Evolutionary conservation across 2,888 invertebrate species (phyloP), one percentile per base, ranked within the genome.

Genomic region (Sesia apiformis): DNA sequence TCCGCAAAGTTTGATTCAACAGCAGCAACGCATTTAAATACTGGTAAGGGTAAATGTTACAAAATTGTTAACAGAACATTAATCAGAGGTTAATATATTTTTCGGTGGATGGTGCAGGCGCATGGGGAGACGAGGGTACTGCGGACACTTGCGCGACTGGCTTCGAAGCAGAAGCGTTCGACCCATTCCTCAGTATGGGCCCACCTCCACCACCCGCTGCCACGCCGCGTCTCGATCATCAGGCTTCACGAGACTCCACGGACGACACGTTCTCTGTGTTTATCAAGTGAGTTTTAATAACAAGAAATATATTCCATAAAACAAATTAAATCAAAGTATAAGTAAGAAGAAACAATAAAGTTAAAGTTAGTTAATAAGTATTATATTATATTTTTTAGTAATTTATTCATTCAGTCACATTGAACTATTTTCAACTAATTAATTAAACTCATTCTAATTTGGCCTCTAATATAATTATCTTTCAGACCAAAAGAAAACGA

Each of bases 1-100:
- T 93, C 96, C 3, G 95, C 96, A 2, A 96, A 97, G 76, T 97
- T 97, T 69, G 97, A 97, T 63, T 93, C 92, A 43, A 93, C 93
- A 4, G 84, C 88, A 51, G 76, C 75, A 23, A 84, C 80, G 58
- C 81, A 78, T 46, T 65, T 77, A 58, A 78, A 78, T 52, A 68
- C 76, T 54, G 80, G 84, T 81, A 69, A 46, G 46, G n/a, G 62
- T 40, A 23, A 42, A 52, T 7, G 46, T 41, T 39, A 50, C 5
- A 5, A 5, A 49, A 49, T 52, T 51, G 8, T n/a, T 46, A 40
- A 8, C 23, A 23, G 2, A 23, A 23, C 23, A 23, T 1, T 23
- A 23, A 23, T 23, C 23, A 23, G 1, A 23, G 23, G 23, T 23
- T 23, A 23, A 23, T 23, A 23, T 23, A 23, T 23, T 23, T 23